Evolutionary conservation across 2,797 vertebrate species (phyloP).

Genomic region (Aplochiton taeniatus): DNA sequence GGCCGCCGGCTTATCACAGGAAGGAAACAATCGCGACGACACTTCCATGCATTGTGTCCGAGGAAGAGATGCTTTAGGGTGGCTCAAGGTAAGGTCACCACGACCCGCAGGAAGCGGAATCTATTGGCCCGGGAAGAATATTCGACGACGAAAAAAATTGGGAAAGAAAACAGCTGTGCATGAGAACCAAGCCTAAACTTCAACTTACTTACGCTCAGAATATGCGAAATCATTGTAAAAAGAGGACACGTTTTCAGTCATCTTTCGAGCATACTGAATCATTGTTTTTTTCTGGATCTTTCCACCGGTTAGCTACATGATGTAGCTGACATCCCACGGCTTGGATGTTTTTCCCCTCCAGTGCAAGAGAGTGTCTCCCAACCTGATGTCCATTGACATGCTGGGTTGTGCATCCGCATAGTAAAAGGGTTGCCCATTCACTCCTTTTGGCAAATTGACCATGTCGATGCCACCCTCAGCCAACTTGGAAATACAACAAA

Average conservation of each 20-base stretch:
- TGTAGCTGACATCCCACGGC: no score
- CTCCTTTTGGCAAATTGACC: slow-evolving; percentile 49
- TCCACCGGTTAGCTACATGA: no score
- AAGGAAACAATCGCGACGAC: slow-evolving; percentile 78
- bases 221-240: not conserved
- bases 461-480: slow-evolving; percentile 41
- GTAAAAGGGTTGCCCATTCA: slow-evolving; percentile 65
- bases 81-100: slow-evolving; percentile 31
- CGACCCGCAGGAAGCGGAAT: slow-evolving; percentile 48
- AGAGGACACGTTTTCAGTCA: slow-evolving; percentile 29
- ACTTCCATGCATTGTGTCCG: slow-evolving; percentile 78
- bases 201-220: no score
- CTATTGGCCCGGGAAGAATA: slow-evolving; percentile 16
- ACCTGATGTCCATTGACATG: slow-evolving; percentile 49
- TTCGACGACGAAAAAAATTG: slow-evolving; percentile 20
- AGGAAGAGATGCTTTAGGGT: slow-evolving; percentile 32
- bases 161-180: no score
- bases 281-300: no score
- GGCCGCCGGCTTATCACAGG: slow-evolving; percentile 65
- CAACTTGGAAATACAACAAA: slow-evolving; percentile 58
- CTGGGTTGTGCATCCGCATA: slow-evolving; percentile 54
- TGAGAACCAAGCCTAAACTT: no score
- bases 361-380: slow-evolving; percentile 24
- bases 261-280: no score
- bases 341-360: slow-evolving; percentile 7